phyloP scores from a whole-genome alignment of 2,797 vertebrate genomes.

The Pygocentrus nattereri region DNA sequence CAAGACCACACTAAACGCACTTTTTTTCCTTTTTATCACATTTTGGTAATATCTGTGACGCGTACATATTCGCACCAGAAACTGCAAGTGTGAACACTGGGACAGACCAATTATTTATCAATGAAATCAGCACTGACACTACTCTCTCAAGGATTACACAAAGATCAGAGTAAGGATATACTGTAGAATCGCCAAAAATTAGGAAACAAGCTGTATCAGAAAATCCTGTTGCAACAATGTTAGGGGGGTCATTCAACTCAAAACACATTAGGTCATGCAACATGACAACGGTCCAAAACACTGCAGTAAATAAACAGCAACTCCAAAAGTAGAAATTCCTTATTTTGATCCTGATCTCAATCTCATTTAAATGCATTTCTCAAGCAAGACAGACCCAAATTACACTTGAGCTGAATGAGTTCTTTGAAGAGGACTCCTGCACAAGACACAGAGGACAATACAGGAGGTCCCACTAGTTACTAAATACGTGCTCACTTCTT shows the following conservation, averaged over 20 bases:
- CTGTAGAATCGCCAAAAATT: not conserved
- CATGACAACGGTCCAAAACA: not conserved
- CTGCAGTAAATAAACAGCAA: not conserved
- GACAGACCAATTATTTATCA: not conserved
- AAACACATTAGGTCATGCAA: not conserved
- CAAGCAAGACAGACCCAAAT: not conserved
- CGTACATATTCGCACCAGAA: not conserved
- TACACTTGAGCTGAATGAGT: not conserved
- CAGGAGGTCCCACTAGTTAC: not conserved
- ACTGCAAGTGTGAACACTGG: not conserved
- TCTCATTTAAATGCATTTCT: not conserved
- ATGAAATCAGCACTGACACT: not conserved
- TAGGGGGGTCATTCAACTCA: not conserved
- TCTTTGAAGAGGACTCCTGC: not conserved
- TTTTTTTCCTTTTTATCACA: no score
- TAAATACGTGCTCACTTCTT: not conserved
- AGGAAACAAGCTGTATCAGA: not conserved
- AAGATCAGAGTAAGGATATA: not conserved
- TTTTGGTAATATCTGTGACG: no score
- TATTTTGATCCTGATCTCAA: not conserved
- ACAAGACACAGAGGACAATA: not conserved
- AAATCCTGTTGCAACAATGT: not conserved
- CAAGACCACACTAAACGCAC: not conserved
- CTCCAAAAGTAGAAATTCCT: not conserved
- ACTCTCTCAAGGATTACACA: not conserved